Evolutionary conservation across 2,113 vertebrate genomes (phyloP).

Genomic region (Pseudorasbora parva): DNA sequence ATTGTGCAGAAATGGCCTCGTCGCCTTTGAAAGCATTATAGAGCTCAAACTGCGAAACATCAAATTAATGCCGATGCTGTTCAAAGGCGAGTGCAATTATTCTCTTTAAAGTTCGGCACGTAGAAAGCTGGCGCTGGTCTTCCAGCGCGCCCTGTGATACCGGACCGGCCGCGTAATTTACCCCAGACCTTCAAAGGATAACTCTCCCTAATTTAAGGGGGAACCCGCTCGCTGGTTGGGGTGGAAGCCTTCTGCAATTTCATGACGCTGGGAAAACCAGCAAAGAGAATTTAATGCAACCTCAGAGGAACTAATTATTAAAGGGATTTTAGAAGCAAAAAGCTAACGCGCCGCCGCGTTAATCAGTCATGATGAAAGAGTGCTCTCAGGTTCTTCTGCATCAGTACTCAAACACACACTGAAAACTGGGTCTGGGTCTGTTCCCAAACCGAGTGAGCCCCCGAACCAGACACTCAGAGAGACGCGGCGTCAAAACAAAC

Average conservation of each 20-base stretch:
- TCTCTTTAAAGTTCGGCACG: slow-evolving; percentile 65
- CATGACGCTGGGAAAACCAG: slow-evolving; percentile 59
- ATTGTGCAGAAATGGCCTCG: slow-evolving; percentile 11
- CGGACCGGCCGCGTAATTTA: slow-evolving; percentile 42
- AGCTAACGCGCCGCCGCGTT: slow-evolving; percentile 62
- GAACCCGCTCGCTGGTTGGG: slow-evolving; percentile 61
- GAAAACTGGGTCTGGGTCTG: neutral
- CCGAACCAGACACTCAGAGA: neutral
- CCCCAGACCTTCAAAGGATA: slow-evolving; percentile 75
- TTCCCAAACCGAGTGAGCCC: neutral
- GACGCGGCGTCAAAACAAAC: neutral
- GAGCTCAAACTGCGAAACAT: slow-evolving; percentile 46
- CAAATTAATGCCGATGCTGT: slow-evolving; percentile 53
- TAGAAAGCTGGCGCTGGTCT: slow-evolving; percentile 60
- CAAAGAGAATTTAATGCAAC: slow-evolving; percentile 66
- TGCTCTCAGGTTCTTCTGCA: slow-evolving; percentile 29
- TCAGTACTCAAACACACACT: neutral
- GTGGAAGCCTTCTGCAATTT: slow-evolving; percentile 60
- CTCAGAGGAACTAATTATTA: slow-evolving; percentile 79
- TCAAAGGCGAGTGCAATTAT: slow-evolving; percentile 65
- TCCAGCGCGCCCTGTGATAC: slow-evolving; percentile 12
- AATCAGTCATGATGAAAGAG: slow-evolving; percentile 76
- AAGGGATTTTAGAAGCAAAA: slow-evolving; percentile 73
- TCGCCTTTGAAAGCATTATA: neutral
- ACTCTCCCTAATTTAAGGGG: slow-evolving; percentile 69